Conservation (phyloP, 1,140 invertebrate species). For the Tetragnatha versicolor region DNA sequence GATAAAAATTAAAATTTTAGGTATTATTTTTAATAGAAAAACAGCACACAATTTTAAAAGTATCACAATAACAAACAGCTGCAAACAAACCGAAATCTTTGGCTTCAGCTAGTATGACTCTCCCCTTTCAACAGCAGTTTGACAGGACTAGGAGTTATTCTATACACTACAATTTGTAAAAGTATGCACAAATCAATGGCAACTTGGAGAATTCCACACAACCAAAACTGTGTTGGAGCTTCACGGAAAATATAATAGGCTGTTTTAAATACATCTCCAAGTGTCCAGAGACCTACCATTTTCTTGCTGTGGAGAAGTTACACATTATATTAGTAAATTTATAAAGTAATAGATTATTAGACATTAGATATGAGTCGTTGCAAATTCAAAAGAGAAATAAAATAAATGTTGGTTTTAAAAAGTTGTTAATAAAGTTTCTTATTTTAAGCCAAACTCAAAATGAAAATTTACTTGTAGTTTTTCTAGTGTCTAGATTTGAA, state of each 20-base stretch:
- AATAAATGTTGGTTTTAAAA: too few relatives aligned
- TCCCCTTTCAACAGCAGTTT: constrained; percentile 37
- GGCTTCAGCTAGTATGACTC: constrained; percentile 34
- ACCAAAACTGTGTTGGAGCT: constrained; percentile 92
- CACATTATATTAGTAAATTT: too few relatives aligned
- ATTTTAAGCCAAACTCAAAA: too few relatives aligned
- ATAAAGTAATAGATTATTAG: too few relatives aligned
- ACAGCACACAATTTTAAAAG: too few relatives aligned
- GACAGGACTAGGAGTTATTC: constrained; percentile 50
- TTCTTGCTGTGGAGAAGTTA: constrained; percentile 66
- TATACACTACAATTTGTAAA: constrained; percentile 75
- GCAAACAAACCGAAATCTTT: constrained; percentile 10
- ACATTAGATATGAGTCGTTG: too few relatives aligned
- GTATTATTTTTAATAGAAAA: too few relatives aligned
- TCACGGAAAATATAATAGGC: constrained; percentile 89
- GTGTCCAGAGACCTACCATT: constrained; percentile 98
- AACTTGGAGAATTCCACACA: constrained; percentile 94
- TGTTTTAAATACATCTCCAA: constrained; percentile 94
- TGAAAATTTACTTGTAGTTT: too few relatives aligned
- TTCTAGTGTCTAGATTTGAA: too few relatives aligned
- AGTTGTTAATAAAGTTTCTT: too few relatives aligned
- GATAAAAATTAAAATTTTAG: too few relatives aligned
- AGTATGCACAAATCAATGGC: constrained; percentile 84
- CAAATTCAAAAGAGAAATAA: too few relatives aligned
- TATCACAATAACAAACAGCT: constrained; percentile 20